Conservation (phyloP, 1,140 invertebrate genomes). For the Drosophila nebulosa region DNA sequence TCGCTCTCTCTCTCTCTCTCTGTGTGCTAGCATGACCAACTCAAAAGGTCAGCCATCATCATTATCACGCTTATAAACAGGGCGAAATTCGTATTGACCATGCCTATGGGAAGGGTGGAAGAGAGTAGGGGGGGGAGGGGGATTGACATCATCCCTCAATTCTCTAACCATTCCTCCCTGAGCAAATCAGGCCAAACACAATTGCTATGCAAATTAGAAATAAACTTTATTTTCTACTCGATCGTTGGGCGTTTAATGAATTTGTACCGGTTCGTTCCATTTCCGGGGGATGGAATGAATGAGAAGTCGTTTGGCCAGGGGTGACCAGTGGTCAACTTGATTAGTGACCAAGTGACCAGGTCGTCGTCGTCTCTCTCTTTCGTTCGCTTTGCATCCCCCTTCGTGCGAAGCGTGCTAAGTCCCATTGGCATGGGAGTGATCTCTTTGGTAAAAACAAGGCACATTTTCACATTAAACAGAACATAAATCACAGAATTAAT, state of each 20-base stretch:
- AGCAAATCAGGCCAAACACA: conserved; percentile 70
- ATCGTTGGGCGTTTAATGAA: conserved; percentile 65
- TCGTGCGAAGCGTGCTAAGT: conserved; percentile 47
- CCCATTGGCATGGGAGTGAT: conserved; percentile 68
- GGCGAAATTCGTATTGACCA: conserved; percentile 17
- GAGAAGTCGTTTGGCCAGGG: not conserved
- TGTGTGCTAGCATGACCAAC: conserved; percentile 9
- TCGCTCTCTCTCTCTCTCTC: not conserved
- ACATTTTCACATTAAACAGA: conserved; percentile 80
- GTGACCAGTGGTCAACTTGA: conserved; percentile 77
- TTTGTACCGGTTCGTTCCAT: conserved; percentile 64
- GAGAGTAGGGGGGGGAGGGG: not conserved
- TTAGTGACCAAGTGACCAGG: conserved; percentile 61
- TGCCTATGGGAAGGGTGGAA: not conserved
- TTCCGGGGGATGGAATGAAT: not conserved
- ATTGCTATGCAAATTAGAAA: conserved; percentile 76
- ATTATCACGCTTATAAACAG: conserved; percentile 78
- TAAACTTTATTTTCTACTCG: conserved; percentile 36
- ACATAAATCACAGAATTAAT: conserved; percentile 79
- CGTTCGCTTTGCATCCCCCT: not conserved
- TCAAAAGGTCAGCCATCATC: conserved; percentile 78
- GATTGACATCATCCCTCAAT: conserved; percentile 17
- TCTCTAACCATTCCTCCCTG: conserved; percentile 16
- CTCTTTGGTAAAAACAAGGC: conserved; percentile 78
- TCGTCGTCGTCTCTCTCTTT: conserved; percentile 1